A percentile compares a stretch with the other conserved stretches of the same genome.
Conservation (phyloP, 2,888 invertebrate genomes). For the Ptilodon capucinus region DNA sequence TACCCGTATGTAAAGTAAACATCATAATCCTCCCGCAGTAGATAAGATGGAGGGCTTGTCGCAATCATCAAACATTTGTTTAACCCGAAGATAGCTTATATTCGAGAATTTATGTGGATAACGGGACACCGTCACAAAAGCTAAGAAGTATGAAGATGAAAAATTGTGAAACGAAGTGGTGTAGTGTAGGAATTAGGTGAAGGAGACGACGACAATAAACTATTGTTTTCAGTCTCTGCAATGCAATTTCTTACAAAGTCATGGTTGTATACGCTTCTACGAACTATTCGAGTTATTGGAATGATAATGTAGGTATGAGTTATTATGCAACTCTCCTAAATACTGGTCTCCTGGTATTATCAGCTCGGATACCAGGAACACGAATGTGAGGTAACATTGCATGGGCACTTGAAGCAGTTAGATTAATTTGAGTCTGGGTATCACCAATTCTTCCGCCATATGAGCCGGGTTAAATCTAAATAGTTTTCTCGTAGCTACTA, state of each 20-base stretch:
- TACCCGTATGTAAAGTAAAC: neutral
- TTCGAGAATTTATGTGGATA: neutral
- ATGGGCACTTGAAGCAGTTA: constrained; percentile 4
- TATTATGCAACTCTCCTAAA: constrained; percentile 42
- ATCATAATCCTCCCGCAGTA: neutral
- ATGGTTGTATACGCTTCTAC: constrained; percentile 15
- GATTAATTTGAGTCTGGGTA: neutral
- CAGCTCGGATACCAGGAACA: constrained; percentile 47
- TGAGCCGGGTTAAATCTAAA: too few relatives aligned
- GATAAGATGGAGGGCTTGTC: neutral
- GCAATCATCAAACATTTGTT: constrained; percentile 12
- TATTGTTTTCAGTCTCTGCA: constrained; percentile 40
- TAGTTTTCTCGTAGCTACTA: constrained; percentile 29
- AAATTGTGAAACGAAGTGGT: constrained; percentile 30
- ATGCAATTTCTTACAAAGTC: constrained; percentile 12
- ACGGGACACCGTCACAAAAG: constrained; percentile 5
- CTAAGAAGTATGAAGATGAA: constrained; percentile 7
- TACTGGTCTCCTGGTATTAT: constrained; percentile 8
- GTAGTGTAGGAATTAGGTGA: constrained; percentile 32
- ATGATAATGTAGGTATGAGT: constrained; percentile 24
- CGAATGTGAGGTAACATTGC: constrained; percentile 30
- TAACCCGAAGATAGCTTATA: constrained; percentile 2
- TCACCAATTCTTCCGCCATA: neutral
- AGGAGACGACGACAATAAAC: constrained; percentile 34
- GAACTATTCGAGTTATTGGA: constrained; percentile 5